Evolutionary conservation across 2,797 vertebrate genomes (phyloP).

Genomic region (Melanotaenia parkinsoni): DNA sequence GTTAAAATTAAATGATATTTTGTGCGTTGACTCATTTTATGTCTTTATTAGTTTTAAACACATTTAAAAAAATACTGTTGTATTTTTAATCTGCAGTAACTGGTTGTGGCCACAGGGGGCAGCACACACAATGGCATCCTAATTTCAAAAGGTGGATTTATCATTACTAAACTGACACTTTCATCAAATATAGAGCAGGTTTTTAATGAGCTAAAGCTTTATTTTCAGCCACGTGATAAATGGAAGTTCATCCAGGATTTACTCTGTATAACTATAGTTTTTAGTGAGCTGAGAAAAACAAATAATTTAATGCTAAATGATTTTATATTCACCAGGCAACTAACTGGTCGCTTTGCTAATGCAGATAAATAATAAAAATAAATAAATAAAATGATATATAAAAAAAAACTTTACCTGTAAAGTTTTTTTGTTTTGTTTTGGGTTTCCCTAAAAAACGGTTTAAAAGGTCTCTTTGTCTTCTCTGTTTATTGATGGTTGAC

Average conservation of each 20-base stretch:
- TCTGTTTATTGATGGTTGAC: too few species aligned
- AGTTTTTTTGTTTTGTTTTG: too few species aligned
- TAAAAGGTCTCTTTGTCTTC: too few species aligned
- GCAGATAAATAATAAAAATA: too few species aligned
- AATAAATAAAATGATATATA: too few species aligned
- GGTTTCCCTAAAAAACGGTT: too few species aligned
- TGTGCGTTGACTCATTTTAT: constrained; percentile 17
- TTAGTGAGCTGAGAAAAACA: too few species aligned
- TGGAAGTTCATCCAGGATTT: too few species aligned
- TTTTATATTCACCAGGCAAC: background rate
- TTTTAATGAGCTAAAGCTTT: background rate
- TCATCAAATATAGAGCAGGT: background rate
- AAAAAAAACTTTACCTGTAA: too few species aligned
- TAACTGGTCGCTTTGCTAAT: background rate
- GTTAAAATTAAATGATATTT: constrained; percentile 29
- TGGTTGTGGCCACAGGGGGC: background rate
- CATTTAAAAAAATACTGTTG: too few species aligned
- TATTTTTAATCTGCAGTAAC: background rate
- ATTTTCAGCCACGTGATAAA: background rate
- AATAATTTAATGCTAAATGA: background rate
- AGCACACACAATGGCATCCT: background rate
- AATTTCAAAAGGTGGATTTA: background rate
- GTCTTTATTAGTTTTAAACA: background rate
- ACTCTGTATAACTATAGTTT: too few species aligned
- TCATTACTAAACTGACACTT: background rate